These are phyloP conservation scores for Eulemur albifrons DNA, from an alignment of 2,797 vertebrate species.

Conservation along the genomic window DNA sequence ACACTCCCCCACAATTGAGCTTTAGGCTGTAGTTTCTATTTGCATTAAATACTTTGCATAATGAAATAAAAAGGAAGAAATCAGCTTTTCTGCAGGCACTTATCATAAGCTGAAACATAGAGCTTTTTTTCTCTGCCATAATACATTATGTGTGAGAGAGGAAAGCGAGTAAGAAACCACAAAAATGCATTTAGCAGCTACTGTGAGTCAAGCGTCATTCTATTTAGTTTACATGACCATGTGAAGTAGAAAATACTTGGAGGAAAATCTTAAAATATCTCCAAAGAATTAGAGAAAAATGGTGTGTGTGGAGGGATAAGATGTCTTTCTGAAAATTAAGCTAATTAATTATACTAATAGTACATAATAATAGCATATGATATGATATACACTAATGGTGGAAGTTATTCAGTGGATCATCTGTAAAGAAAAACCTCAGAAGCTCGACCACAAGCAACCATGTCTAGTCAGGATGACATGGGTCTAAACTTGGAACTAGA, in stretches of 20 bases:
- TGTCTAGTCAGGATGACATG: not conserved
- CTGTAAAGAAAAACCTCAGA: not conserved
- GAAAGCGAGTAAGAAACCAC: not conserved
- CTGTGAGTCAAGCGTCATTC: not conserved
- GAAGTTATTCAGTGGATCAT: not conserved
- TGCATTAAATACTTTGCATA: not conserved
- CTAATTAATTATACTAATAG: not conserved
- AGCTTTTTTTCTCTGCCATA: not conserved
- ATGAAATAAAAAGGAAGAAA: not conserved
- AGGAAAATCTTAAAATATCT: not conserved
- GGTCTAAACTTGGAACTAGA: not conserved
- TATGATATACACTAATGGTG: not conserved
- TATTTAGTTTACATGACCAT: not conserved
- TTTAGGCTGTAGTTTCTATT: not conserved
- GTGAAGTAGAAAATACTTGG: not conserved
- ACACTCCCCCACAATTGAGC: not conserved
- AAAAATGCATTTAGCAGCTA: not conserved
- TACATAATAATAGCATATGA: not conserved
- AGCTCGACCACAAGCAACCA: not conserved
- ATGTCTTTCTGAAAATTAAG: not conserved
- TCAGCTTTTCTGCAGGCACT: not conserved
- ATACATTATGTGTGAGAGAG: not conserved
- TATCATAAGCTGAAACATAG: not conserved
- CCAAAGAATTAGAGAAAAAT: not conserved
- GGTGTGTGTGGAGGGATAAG: fast-evolving